Evolutionary conservation across 1,140 invertebrate species (phyloP).

Genomic region (Goniozus legneri): DNA sequence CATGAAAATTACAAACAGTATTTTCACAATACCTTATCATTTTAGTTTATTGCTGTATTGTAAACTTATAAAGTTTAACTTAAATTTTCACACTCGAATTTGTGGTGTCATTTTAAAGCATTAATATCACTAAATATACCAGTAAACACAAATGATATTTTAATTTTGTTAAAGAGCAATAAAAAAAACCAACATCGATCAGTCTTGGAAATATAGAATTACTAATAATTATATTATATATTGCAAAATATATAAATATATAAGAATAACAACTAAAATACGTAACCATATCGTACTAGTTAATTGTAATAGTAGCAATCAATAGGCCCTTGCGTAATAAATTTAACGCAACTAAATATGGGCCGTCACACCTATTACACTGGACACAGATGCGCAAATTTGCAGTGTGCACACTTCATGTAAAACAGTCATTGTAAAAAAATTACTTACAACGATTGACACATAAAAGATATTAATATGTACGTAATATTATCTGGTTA

Average conservation of each 20-base stretch:
- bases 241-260: slow-evolving; percentile 51
- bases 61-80: no score
- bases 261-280: slow-evolving; percentile 47
- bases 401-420: slow-evolving; percentile 24
- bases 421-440: slow-evolving; percentile 42
- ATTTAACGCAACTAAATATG: slow-evolving; percentile 24
- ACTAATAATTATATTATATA: slow-evolving; percentile 42
- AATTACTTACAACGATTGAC: slow-evolving; percentile 37
- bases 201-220: slow-evolving; percentile 44
- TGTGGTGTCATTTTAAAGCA: no score
- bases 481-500: slow-evolving; percentile 35
- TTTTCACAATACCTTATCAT: no score
- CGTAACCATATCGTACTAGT: slow-evolving; percentile 35
- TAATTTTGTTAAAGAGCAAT: slow-evolving; percentile 35
- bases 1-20: no score
- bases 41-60: no score
- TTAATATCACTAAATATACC: no score
- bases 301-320: slow-evolving; percentile 29
- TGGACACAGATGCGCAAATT: slow-evolving; percentile 23
- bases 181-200: slow-evolving; percentile 47
- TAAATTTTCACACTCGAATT: no score
- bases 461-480: slow-evolving; percentile 35
- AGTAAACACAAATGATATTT: no score
- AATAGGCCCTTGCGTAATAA: slow-evolving; percentile 25
- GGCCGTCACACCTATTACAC: slow-evolving; percentile 19